Conservation (phyloP, 37 sponge, comb jelly and placozoan species). For the Geodia barretti region DNA sequence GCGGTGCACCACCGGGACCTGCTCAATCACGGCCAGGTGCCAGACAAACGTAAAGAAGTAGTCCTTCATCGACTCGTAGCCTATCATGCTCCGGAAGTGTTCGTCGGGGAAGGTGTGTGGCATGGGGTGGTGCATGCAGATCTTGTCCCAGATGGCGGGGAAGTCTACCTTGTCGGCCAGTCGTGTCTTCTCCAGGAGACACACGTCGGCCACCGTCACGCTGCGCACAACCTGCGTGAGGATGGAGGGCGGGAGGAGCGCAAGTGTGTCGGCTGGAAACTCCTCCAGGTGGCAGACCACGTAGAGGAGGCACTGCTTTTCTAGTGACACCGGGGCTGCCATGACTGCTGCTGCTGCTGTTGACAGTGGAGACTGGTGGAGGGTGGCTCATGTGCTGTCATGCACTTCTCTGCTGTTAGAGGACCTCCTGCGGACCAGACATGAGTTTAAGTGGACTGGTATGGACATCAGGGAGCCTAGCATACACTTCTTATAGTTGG, state of each 20-base stretch:
- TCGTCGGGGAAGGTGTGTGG: not conserved
- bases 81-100: not conserved
- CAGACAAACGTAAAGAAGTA: conserved; percentile 10
- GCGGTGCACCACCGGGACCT: not conserved
- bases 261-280: not conserved
- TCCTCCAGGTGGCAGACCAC: conserved; percentile 3
- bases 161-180: not conserved
- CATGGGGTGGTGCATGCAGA: not conserved
- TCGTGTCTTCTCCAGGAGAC: not conserved
- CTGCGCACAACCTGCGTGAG: not conserved
- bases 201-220: not conserved
- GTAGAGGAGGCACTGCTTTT: conserved; percentile 3
- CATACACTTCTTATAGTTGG: too few species aligned
- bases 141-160: not conserved
- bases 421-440: too few species aligned
- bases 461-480: too few species aligned
- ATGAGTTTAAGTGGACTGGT: too few species aligned
- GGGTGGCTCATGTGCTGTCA: too few species aligned
- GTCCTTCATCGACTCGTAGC: conserved; percentile 1
- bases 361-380: too few species aligned
- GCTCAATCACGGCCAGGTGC: not conserved
- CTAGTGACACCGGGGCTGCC: not conserved
- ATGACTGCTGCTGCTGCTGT: too few species aligned
- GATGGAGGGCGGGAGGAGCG: not conserved
- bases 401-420: too few species aligned